Percentiles rank a stretch among this genome's conserved stretches.
These are phyloP conservation scores for Atherinomorus stipes DNA, from an alignment of 2,113 vertebrate genomes.

Conservation along the genomic window DNA sequence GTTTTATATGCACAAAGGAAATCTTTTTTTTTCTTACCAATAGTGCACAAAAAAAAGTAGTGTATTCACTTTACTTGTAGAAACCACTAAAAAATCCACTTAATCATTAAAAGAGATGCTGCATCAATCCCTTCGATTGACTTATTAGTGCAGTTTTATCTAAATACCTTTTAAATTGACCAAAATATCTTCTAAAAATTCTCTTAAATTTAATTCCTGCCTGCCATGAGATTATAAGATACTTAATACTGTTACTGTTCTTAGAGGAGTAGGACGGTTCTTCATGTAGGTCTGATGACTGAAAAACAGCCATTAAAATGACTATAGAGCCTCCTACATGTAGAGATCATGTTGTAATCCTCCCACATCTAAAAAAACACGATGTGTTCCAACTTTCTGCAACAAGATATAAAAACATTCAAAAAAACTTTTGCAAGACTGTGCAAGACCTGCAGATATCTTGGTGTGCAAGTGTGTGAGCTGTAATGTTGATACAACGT, in stretches of 20 bases:
- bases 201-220: neutral
- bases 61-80: no score
- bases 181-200: neutral
- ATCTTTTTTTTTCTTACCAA: neutral
- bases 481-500: conserved; percentile 54
- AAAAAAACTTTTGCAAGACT: conserved; percentile 12
- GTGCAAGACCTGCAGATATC: conserved; percentile 3
- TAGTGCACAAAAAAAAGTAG: neutral
- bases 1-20: neutral
- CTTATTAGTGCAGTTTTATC: neutral
- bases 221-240: neutral
- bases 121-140: conserved; percentile 9
- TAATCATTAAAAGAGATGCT: conserved; percentile 11
- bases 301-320: conserved; percentile 1
- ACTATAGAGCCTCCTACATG: neutral
- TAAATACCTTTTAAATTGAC: neutral
- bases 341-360: neutral
- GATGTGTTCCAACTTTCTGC: neutral
- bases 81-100: neutral
- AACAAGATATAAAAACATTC: conserved; percentile 9
- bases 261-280: neutral
- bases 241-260: neutral
- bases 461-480: conserved; percentile 4
- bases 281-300: neutral
- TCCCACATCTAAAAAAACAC: neutral